Conservation (phyloP, 2,113 vertebrate species). For the Mellivora capensis region DNA sequence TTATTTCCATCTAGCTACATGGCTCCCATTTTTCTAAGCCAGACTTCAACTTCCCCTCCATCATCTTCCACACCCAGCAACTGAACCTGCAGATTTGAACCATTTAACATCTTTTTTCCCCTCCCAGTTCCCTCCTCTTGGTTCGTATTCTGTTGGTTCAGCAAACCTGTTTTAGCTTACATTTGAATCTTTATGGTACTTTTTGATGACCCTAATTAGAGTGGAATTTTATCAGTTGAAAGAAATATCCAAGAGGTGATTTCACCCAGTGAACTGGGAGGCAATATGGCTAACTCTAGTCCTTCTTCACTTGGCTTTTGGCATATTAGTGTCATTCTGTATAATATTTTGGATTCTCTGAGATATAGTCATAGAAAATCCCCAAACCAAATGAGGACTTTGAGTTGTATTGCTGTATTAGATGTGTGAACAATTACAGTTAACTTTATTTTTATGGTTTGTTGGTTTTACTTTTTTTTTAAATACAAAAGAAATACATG, state of each 20-base stretch:
- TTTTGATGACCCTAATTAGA: background rate
- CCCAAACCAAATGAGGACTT: background rate
- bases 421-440: background rate
- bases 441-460: background rate
- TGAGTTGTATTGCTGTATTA: background rate
- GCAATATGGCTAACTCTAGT: background rate
- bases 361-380: background rate
- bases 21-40: background rate
- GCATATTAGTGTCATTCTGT: background rate
- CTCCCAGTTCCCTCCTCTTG: background rate
- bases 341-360: background rate
- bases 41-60: background rate
- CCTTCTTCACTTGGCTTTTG: background rate
- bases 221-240: background rate
- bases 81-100: background rate
- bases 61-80: background rate
- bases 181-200: background rate
- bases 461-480: background rate
- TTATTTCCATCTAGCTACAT: background rate
- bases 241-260: background rate
- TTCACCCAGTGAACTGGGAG: background rate
- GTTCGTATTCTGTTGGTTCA: background rate
- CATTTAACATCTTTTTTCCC: background rate
- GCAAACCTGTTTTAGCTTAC: background rate
- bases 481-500: background rate